These are phyloP conservation scores for Scaptomyza flava DNA, from an alignment of 2,888 invertebrate species.

Conservation along the genomic window DNA sequence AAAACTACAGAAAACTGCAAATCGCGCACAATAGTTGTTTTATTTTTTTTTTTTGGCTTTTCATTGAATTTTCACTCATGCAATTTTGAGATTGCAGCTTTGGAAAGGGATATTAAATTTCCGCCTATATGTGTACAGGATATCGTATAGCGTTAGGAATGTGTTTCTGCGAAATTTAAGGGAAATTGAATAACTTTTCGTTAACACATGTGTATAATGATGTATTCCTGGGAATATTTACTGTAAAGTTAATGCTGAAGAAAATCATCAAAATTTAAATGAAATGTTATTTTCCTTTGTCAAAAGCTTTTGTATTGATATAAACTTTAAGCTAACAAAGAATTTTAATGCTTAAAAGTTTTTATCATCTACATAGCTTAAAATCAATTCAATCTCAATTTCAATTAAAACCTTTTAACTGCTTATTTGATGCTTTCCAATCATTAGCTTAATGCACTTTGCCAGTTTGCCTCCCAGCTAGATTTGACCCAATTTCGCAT, in stretches of 20 bases:
- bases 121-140: not conserved
- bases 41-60: not conserved
- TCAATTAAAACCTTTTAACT: not conserved
- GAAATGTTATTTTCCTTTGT: too few species aligned
- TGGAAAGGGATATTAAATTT: not conserved
- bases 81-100: constrained; percentile 1
- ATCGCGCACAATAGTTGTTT: not conserved
- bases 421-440: constrained; percentile 6
- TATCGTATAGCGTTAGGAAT: not conserved
- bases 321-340: too few species aligned
- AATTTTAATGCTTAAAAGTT: too few species aligned
- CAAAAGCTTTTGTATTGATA: too few species aligned
- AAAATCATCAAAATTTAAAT: too few species aligned
- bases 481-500: constrained; percentile 61
- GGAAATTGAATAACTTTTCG: constrained; percentile 5
- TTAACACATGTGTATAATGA: too few species aligned
- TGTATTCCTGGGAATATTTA: not conserved
- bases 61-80: not conserved
- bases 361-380: not conserved
- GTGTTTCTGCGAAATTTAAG: not conserved
- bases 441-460: not conserved
- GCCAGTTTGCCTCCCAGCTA: constrained; percentile 3
- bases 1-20: constrained; percentile 18
- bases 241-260: too few species aligned
- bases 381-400: not conserved